These are phyloP conservation scores for Acrobasis repandana DNA, from an alignment of 2,888 invertebrate species.

Conservation along the genomic window DNA sequence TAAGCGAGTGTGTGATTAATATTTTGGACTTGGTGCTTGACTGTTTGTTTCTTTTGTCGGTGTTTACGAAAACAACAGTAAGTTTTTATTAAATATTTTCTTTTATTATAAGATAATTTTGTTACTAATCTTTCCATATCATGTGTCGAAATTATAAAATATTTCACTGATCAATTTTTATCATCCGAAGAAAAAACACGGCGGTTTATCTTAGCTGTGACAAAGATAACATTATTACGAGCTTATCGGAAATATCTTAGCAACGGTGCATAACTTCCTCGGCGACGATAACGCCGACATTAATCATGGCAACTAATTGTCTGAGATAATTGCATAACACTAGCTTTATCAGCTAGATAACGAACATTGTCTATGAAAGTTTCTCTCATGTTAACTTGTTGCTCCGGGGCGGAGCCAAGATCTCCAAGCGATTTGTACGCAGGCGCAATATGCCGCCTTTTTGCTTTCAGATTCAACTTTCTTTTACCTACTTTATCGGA, in stretches of 20 bases:
- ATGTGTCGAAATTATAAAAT: background rate
- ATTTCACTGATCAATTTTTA: constrained; percentile 2
- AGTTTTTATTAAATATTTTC: constrained; percentile 32
- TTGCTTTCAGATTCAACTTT: constrained; percentile 28
- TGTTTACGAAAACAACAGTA: constrained; percentile 35
- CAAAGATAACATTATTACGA: constrained; percentile 11
- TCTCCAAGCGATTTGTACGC: constrained; percentile 44
- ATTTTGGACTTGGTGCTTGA: constrained; percentile 50
- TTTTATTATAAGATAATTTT: constrained; percentile 3
- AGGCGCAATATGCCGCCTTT: constrained; percentile 53
- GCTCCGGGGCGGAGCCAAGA: constrained; percentile 62
- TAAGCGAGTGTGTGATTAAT: constrained; percentile 65
- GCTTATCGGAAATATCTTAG: constrained; percentile 22
- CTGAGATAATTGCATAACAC: constrained; percentile 21
- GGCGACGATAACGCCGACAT: constrained; percentile 17
- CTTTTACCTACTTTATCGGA: constrained; percentile 9
- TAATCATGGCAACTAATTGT: constrained; percentile 22
- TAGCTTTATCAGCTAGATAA: constrained; percentile 18
- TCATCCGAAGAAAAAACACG: background rate
- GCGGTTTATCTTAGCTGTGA: constrained; percentile 7
- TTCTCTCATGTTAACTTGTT: constrained; percentile 53
- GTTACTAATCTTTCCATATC: background rate
- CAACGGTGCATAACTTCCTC: constrained; percentile 20
- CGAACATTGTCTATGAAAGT: constrained; percentile 22
- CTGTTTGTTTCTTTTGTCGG: constrained; percentile 39